These are phyloP conservation scores for Ptychodera flava DNA, from an alignment of 35 echinoderm and acorn worm genomes.

Conservation along the genomic window DNA sequence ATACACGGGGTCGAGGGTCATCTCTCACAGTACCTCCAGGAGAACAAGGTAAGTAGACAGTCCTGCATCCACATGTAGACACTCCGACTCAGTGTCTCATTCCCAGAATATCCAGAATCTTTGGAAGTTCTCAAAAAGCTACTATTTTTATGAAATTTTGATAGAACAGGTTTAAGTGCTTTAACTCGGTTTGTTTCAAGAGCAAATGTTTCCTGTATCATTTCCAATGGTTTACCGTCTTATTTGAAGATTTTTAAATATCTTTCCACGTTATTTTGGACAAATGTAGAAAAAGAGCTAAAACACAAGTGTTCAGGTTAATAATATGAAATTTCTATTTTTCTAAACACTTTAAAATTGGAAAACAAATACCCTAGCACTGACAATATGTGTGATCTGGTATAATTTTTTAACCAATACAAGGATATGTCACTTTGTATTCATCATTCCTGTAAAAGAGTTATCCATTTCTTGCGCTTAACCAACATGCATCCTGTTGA, in stretches of 20 bases:
- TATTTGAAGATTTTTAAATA: background rate
- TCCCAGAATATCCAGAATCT: background rate
- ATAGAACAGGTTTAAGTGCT: background rate
- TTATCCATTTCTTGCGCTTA: too few species aligned
- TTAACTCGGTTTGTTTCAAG: background rate
- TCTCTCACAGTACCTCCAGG: constrained; percentile 44
- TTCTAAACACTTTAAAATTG: too few species aligned
- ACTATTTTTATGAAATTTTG: background rate
- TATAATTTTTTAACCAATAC: too few species aligned
- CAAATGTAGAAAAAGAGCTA: too few species aligned
- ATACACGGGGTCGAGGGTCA: constrained; percentile 84
- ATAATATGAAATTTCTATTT: too few species aligned
- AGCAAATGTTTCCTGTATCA: background rate
- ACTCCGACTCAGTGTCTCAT: background rate
- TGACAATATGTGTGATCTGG: too few species aligned
- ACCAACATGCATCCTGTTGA: background rate
- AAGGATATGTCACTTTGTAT: too few species aligned
- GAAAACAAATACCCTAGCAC: too few species aligned
- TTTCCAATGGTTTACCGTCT: constrained; percentile 2
- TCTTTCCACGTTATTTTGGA: too few species aligned
- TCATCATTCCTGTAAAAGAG: too few species aligned
- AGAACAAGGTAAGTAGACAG: constrained; percentile 38
- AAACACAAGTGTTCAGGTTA: too few species aligned
- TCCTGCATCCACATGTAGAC: background rate
- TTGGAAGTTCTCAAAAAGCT: background rate